phyloP scores from a whole-genome alignment of 1,140 invertebrate genomes.

The Temnothorax longispinosus region DNA sequence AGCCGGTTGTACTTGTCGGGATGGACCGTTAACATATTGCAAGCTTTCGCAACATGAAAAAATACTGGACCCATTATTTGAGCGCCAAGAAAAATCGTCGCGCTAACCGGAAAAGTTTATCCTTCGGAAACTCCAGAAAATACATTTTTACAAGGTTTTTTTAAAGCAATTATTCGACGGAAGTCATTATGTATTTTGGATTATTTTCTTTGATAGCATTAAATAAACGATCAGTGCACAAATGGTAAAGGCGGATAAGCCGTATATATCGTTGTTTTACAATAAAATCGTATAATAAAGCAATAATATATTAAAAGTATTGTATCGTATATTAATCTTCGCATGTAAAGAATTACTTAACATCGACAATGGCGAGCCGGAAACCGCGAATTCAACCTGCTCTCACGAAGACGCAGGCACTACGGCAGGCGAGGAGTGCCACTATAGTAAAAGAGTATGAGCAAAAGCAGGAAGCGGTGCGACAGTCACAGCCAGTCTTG shows the following conservation, averaged over 20 bases:
- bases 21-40: conserved; percentile 19
- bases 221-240: not conserved
- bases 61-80: conserved; percentile 8
- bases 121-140: conserved; percentile 19
- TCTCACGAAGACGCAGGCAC: conserved; percentile 66
- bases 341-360: conserved; percentile 13
- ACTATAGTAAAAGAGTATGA: conserved; percentile 50
- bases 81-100: conserved; percentile 34
- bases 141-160: conserved; percentile 25
- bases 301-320: not conserved
- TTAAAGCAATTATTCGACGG: not conserved
- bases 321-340: not conserved
- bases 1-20: not conserved
- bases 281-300: not conserved
- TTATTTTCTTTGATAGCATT: not conserved
- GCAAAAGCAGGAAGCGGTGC: not conserved
- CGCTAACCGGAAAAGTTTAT: not conserved
- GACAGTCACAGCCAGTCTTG: not conserved
- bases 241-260: too few relatives aligned
- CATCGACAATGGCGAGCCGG: conserved; percentile 48
- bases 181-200: not conserved
- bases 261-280: too few relatives aligned
- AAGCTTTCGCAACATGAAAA: conserved; percentile 48
- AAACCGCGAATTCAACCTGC: not conserved
- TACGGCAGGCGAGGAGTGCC: conserved; percentile 68